A percentile compares a stretch with the other conserved stretches of the same genome.
These are phyloP conservation scores for Cheilosia variabilis DNA, from an alignment of 2,888 invertebrate genomes.

Conservation along the genomic window DNA sequence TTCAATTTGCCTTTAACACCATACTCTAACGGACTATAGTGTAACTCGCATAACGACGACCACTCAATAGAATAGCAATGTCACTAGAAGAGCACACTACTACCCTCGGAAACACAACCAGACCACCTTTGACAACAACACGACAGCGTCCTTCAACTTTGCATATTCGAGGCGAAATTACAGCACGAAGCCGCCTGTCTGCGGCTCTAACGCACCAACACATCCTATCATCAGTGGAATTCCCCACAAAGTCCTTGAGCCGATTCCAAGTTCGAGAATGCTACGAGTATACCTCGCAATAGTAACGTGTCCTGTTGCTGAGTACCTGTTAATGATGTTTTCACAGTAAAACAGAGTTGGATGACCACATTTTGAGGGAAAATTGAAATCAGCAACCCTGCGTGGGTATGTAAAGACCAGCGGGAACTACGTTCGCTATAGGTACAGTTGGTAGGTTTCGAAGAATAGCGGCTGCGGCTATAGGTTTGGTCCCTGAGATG, in stretches of 20 bases:
- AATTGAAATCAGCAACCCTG: conserved; percentile 43
- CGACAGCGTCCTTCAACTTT: conserved; percentile 18
- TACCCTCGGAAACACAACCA: neutral
- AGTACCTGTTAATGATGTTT: conserved; percentile 46
- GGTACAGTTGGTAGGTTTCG: neutral
- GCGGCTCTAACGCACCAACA: conserved; percentile 35
- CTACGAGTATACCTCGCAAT: conserved; percentile 1
- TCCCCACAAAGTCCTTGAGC: conserved; percentile 53
- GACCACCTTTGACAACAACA: neutral
- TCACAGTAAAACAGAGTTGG: conserved; percentile 19
- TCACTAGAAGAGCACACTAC: neutral
- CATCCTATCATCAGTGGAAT: conserved; percentile 25
- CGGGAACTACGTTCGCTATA: neutral
- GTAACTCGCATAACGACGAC: neutral
- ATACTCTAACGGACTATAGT: neutral
- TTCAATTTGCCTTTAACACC: conserved; percentile 18
- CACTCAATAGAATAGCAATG: neutral
- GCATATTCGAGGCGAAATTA: conserved; percentile 10
- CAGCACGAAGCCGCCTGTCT: conserved; percentile 8
- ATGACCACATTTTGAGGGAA: conserved; percentile 38
- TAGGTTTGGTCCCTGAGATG: neutral
- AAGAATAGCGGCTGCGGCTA: neutral
- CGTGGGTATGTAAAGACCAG: neutral
- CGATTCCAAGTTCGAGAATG: conserved; percentile 55
- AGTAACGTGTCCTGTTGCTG: conserved; percentile 12